A percentile compares a stretch with the other conserved stretches of the same genome.
phyloP scores from a whole-genome alignment of 2,797 vertebrate species.

The Gadopsis marmoratus region DNA sequence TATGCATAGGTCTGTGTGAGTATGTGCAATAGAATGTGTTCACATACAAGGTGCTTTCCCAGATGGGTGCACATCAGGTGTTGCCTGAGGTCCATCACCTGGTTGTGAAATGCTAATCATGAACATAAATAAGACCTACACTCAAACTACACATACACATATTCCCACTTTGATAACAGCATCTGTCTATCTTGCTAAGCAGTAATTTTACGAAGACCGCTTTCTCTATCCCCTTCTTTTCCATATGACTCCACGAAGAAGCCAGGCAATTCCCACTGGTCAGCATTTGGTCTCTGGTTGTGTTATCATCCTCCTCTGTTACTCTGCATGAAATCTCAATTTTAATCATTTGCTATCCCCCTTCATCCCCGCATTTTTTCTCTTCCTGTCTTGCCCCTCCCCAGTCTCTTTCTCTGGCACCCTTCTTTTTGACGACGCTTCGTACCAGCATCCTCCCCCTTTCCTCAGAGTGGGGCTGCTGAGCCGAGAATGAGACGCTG shows the following conservation, averaged over 20 bases:
- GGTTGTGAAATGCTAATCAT: conserved; percentile 62
- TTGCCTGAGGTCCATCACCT: conserved; percentile 61
- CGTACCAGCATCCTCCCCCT: conserved; percentile 9
- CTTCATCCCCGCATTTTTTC: conserved; percentile 21
- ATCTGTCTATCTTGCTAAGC: conserved; percentile 52
- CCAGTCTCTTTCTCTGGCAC: neutral
- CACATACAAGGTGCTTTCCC: conserved; percentile 19
- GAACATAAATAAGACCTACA: conserved; percentile 47
- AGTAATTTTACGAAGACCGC: conserved; percentile 24
- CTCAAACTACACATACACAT: conserved; percentile 15
- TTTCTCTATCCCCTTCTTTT: conserved; percentile 10
- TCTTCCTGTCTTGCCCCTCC: neutral
- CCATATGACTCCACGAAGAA: conserved; percentile 33
- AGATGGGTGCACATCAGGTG: conserved; percentile 62
- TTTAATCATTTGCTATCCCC: conserved; percentile 44
- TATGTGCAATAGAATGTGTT: conserved; percentile 10
- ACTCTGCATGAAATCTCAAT: conserved; percentile 54
- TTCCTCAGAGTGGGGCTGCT: conserved; percentile 64
- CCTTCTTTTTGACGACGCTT: neutral
- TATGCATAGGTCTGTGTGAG: neutral
- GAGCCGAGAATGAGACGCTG: conserved; percentile 50
- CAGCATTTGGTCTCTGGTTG: conserved; percentile 47
- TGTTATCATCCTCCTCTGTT: conserved; percentile 33
- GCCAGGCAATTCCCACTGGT: conserved; percentile 41
- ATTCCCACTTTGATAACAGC: conserved; percentile 49